Conservation (phyloP, 1,140 invertebrate species). For the Dendrolimus punctatus region DNA sequence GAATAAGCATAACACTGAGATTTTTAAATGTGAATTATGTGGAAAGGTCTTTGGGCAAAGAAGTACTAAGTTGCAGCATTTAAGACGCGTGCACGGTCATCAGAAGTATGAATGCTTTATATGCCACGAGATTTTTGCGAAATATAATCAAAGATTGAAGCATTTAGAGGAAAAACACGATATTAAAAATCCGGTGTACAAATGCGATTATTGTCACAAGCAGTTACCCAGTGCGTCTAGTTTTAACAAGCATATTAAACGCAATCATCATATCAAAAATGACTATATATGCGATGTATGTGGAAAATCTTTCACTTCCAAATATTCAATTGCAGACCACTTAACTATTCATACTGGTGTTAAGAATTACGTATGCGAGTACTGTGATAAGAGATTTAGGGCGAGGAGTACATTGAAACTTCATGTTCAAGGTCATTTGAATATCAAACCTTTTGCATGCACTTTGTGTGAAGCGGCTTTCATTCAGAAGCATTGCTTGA, state of each 20-base stretch:
- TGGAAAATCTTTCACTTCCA: slow-evolving; percentile 14
- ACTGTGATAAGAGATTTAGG: slow-evolving; percentile 74
- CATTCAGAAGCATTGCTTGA: slow-evolving; percentile 25
- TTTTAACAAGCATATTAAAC: slow-evolving; percentile 4
- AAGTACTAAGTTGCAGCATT: slow-evolving; percentile 8
- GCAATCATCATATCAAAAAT: slow-evolving; percentile 8
- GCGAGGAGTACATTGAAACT: slow-evolving; percentile 56
- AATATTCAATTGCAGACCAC: slow-evolving; percentile 39
- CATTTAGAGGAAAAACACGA: slow-evolving; percentile 11
- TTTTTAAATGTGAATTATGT: slow-evolving; percentile 11
- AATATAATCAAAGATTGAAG: slow-evolving; percentile 10
- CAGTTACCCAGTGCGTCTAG: slow-evolving; percentile 5
- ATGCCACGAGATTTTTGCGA: slow-evolving; percentile 10
- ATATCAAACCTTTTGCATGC: slow-evolving; percentile 27
- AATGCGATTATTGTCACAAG: slow-evolving; percentile 9
- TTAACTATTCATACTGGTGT: slow-evolving; percentile 73
- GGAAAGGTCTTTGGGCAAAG: slow-evolving; percentile 5
- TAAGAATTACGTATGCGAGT: slow-evolving; percentile 76
- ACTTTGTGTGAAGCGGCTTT: slow-evolving; percentile 34
- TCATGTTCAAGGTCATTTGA: slow-evolving; percentile 65
- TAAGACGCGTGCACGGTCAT: slow-evolving; percentile 8
- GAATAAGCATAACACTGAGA: slow-evolving; percentile 5
- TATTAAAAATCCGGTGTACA: slow-evolving; percentile 22
- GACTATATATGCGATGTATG: slow-evolving; percentile 10
- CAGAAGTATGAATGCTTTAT: slow-evolving; percentile 10